Evolutionary conservation across 2,797 vertebrate genomes (phyloP).

Genomic region (Tenualosa ilisha): DNA sequence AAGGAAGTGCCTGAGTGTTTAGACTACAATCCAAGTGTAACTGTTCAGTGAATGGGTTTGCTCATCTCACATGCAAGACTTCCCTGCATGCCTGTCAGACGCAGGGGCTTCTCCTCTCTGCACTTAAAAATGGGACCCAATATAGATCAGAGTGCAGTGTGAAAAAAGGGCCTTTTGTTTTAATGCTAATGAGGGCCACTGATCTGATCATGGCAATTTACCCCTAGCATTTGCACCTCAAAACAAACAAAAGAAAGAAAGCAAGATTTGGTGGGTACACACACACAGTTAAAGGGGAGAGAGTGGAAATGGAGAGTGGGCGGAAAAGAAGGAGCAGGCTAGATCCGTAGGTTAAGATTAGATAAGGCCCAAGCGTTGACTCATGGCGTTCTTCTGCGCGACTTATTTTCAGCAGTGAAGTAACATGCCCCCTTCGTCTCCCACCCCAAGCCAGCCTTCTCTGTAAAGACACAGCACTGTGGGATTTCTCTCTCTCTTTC

Average conservation of each 20-base stretch:
- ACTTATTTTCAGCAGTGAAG: conserved; percentile 34
- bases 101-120: background rate
- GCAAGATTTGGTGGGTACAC: background rate
- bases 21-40: background rate
- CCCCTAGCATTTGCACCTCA: conserved; percentile 32
- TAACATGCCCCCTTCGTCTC: background rate
- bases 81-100: background rate
- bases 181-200: conserved; percentile 56
- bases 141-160: conserved; percentile 31
- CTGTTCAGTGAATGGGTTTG: background rate
- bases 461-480: background rate
- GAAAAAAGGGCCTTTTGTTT: conserved; percentile 39
- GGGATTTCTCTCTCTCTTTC: conserved; percentile 1
- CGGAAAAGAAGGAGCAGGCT: conserved; percentile 35
- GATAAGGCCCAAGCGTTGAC: conserved; percentile 55
- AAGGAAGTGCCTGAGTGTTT: background rate
- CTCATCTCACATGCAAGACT: background rate
- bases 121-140: conserved; percentile 35
- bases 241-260: conserved; percentile 7
- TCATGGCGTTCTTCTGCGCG: conserved; percentile 48
- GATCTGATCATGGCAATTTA: conserved; percentile 53
- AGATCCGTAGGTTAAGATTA: conserved; percentile 53
- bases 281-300: conserved; percentile 29
- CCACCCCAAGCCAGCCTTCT: background rate
- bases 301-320: conserved; percentile 37